Conservation (phyloP, 2,113 vertebrate genomes). For the Paradoxurus hermaphroditus region DNA sequence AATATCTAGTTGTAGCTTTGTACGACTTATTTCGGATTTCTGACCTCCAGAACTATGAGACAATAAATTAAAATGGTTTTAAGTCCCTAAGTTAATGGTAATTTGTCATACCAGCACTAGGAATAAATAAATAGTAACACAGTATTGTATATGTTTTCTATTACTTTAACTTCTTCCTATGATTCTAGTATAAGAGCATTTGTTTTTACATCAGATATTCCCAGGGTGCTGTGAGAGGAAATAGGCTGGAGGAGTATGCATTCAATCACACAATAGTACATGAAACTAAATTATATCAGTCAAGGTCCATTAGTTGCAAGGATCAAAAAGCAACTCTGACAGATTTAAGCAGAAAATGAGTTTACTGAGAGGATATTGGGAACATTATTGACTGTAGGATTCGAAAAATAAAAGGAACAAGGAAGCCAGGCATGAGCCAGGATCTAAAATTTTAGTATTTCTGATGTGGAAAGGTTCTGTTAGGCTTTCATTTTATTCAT, state of each 20-base stretch:
- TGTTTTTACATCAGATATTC: not conserved
- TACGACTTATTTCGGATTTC: not conserved
- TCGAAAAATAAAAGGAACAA: not conserved
- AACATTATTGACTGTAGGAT: not conserved
- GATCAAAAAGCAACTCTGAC: slow-evolving; percentile 6
- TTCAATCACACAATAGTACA: not conserved
- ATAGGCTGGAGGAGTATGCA: not conserved
- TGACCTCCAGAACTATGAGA: not conserved
- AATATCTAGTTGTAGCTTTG: not conserved
- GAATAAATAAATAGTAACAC: not conserved
- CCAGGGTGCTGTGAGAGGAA: not conserved
- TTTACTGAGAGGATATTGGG: slow-evolving; percentile 5
- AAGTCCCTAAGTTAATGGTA: not conserved
- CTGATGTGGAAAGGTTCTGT: not conserved
- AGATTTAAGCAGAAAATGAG: slow-evolving; percentile 27
- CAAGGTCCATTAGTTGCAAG: not conserved
- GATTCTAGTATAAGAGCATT: not conserved
- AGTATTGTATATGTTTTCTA: not conserved
- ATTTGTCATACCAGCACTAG: not conserved
- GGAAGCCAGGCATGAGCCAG: not conserved
- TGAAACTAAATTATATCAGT: not conserved
- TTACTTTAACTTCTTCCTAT: not conserved
- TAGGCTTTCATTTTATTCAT: not conserved
- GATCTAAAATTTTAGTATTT: not conserved
- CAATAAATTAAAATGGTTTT: not conserved